Conservation (phyloP, 1,140 invertebrate genomes). For the Heterodera carotae region DNA sequence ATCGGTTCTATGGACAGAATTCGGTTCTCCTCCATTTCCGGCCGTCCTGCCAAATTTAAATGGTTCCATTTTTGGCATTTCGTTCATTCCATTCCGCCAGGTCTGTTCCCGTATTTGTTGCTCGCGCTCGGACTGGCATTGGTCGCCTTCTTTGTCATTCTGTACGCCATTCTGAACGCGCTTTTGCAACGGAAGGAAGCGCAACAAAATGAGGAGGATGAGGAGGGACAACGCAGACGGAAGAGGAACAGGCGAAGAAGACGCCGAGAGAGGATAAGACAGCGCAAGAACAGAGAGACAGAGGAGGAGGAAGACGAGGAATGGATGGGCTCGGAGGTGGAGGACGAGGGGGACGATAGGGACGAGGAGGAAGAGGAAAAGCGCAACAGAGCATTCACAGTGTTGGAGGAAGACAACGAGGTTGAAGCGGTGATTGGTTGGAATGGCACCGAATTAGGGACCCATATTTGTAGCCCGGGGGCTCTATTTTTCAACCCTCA, state of each 20-base stretch:
- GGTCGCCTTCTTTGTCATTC: slow-evolving; percentile 26
- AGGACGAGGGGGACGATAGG: not conserved
- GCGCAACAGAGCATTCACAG: not conserved
- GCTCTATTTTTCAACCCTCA: too few species aligned
- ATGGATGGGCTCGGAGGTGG: not conserved
- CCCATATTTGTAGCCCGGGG: not conserved
- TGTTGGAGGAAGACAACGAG: slow-evolving; percentile 1
- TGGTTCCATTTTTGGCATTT: too few species aligned
- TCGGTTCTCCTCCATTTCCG: too few species aligned
- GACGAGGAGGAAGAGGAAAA: slow-evolving; percentile 11
- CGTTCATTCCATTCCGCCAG: not conserved
- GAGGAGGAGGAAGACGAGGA: slow-evolving; percentile 10
- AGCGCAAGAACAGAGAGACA: not conserved
- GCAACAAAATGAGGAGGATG: slow-evolving; percentile 12
- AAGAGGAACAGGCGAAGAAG: not conserved
- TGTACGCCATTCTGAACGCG: slow-evolving; percentile 30
- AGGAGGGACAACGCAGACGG: slow-evolving; percentile 3
- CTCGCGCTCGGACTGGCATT: slow-evolving; percentile 26
- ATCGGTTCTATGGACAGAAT: too few species aligned
- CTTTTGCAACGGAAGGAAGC: slow-evolving; percentile 26
- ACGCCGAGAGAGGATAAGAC: not conserved
- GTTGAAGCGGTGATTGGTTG: too few species aligned
- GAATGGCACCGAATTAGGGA: not conserved
- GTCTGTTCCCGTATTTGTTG: slow-evolving; percentile 19
- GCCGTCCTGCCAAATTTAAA: too few species aligned